Conservation (phyloP, 1,140 invertebrate species). For the Brachionus calyciflorus region DNA sequence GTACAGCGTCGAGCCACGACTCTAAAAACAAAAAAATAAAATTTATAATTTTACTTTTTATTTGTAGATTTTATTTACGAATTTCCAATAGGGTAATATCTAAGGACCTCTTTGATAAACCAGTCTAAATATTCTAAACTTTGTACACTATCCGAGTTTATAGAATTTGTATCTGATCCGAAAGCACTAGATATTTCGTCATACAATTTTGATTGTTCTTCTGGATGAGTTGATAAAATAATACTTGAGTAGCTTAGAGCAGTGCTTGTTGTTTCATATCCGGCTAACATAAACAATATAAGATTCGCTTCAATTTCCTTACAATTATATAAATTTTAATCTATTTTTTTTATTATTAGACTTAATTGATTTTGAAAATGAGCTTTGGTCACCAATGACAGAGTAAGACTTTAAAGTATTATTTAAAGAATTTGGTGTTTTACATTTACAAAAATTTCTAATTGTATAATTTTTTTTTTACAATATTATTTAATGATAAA, state of each 20-base stretch:
- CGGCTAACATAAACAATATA: slow-evolving; percentile 55
- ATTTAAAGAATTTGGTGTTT: no score
- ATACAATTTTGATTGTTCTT: slow-evolving; percentile 62
- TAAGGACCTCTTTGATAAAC: slow-evolving; percentile 16
- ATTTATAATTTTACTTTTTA: slow-evolving; percentile 49
- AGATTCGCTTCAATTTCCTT: slow-evolving; percentile 55
- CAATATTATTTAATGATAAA: no score
- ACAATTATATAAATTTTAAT: neutral
- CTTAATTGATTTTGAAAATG: neutral
- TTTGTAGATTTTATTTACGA: neutral
- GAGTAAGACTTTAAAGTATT: no score
- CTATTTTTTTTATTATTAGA: neutral
- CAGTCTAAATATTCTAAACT: slow-evolving; percentile 16
- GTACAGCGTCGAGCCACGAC: slow-evolving; percentile 52
- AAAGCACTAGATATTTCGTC: slow-evolving; percentile 54
- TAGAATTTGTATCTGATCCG: neutral
- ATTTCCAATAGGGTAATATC: neutral
- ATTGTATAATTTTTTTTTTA: no score
- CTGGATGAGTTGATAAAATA: slow-evolving; percentile 61
- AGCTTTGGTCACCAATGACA: no score
- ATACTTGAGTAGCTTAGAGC: slow-evolving; percentile 61
- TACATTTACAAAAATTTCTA: no score
- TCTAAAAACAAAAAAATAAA: slow-evolving; percentile 50
- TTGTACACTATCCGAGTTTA: slow-evolving; percentile 1
- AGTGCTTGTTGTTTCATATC: slow-evolving; percentile 62